Percentiles rank a stretch among this genome's conserved stretches.
These are phyloP conservation scores for Rhynchopsitta pachyrhyncha DNA, from an alignment of 2,113 vertebrate species.

Conservation along the genomic window DNA sequence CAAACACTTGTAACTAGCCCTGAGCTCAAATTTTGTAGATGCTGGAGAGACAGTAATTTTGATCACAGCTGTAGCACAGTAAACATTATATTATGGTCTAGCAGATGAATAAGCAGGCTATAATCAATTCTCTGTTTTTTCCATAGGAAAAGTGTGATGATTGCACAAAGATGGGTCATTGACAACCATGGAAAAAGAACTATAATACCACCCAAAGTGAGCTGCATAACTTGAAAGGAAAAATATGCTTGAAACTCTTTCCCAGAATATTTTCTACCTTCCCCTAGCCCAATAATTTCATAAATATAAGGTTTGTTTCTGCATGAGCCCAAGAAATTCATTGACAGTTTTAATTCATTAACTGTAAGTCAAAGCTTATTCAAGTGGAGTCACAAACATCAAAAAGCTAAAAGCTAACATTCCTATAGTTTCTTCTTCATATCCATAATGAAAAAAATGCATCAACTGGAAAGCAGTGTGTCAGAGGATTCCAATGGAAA, in stretches of 20 bases:
- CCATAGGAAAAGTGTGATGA: neutral
- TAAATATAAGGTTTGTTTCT: conserved; percentile 18
- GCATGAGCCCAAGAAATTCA: neutral
- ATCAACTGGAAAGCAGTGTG: neutral
- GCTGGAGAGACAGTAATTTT: neutral
- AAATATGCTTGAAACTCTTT: neutral
- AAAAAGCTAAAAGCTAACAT: conserved; percentile 6
- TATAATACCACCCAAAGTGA: neutral
- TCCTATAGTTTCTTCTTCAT: neutral
- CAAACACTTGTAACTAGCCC: neutral
- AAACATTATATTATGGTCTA: neutral
- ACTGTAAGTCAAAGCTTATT: conserved; percentile 45
- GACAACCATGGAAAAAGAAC: neutral
- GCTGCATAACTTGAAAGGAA: neutral
- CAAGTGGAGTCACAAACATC: conserved; percentile 24
- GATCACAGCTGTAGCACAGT: conserved; percentile 19
- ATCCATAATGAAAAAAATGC: neutral
- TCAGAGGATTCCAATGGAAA: neutral
- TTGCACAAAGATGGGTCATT: neutral
- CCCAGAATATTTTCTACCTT: neutral
- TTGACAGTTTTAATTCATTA: conserved; percentile 42
- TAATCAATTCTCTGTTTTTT: neutral
- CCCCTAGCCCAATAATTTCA: neutral
- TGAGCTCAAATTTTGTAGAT: neutral
- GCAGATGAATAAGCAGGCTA: neutral